phyloP scores from a whole-genome alignment of 2,113 vertebrate species.

The Aviceda subcristata region DNA sequence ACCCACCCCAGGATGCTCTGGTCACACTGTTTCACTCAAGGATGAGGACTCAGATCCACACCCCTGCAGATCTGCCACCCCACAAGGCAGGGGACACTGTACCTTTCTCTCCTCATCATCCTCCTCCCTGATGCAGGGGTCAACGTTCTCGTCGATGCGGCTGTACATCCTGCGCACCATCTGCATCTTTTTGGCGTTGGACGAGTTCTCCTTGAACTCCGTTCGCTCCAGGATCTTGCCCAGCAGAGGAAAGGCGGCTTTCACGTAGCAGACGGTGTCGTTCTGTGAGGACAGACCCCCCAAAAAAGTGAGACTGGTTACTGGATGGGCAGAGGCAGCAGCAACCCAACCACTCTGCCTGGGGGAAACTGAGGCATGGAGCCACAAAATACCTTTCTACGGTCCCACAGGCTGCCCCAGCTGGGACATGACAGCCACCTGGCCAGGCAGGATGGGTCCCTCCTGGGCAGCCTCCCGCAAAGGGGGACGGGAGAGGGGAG shows the following conservation, averaged over 20 bases:
- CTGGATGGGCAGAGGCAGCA: not conserved
- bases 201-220: conserved; percentile 67
- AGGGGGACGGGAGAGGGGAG: not conserved
- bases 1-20: not conserved
- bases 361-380: not conserved
- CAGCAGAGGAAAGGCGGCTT: conserved; percentile 68
- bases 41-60: not conserved
- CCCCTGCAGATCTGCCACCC: accelerated
- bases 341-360: not conserved
- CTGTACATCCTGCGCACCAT: conserved; percentile 49
- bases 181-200: conserved; percentile 18
- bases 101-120: conserved; percentile 58
- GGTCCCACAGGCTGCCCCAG: not conserved
- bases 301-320: accelerated
- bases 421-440: not conserved
- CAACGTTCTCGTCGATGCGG: not conserved
- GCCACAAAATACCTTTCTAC: not conserved
- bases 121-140: conserved; percentile 57
- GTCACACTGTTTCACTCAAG: not conserved
- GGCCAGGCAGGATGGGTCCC: not conserved
- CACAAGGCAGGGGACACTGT: not conserved
- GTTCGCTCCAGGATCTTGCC: conserved; percentile 58
- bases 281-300: not conserved
- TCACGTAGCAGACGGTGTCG: conserved; percentile 67
- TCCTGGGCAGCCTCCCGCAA: not conserved